Percentiles rank a stretch among this genome's conserved stretches.
These are phyloP conservation scores for Pantherophis alleghaniensis DNA, from an alignment of 2,797 vertebrate species.

Conservation along the genomic window DNA sequence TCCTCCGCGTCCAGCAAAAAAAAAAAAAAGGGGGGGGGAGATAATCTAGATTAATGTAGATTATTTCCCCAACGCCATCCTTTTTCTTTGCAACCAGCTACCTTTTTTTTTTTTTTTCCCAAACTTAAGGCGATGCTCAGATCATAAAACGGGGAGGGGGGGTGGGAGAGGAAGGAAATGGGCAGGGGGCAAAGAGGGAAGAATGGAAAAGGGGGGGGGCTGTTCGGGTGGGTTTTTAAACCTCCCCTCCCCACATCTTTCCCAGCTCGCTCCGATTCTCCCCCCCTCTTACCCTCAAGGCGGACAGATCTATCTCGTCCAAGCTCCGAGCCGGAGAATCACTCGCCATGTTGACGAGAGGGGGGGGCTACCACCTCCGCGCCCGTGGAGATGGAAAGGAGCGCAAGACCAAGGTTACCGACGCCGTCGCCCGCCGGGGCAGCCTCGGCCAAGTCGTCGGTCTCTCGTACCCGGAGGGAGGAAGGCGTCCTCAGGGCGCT, in stretches of 20 bases:
- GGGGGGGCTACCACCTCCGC: conserved; percentile 42
- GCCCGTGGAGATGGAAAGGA: conserved; percentile 41
- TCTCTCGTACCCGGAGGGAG: neutral
- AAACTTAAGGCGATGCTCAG: neutral
- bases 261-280: neutral
- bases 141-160: neutral
- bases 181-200: neutral
- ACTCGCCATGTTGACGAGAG: conserved; percentile 86
- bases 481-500: conserved; percentile 30
- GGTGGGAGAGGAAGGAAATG: neutral
- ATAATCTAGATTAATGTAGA: neutral
- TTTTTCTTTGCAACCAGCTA: neutral
- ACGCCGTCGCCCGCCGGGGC: neutral
- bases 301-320: conserved; percentile 97
- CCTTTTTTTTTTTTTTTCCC: neutral
- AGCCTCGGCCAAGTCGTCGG: conserved; percentile 15
- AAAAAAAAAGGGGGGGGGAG: too few relatives aligned
- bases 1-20: neutral
- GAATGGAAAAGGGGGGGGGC: too few relatives aligned
- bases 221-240: neutral
- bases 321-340: conserved; percentile 95
- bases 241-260: neutral
- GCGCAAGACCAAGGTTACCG: neutral
- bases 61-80: neutral
- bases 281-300: conserved; percentile 85